A percentile compares a stretch with the other conserved stretches of the same genome.
These are phyloP conservation scores for Eupithecia inturbata DNA, from an alignment of 2,888 invertebrate genomes.

Conservation along the genomic window DNA sequence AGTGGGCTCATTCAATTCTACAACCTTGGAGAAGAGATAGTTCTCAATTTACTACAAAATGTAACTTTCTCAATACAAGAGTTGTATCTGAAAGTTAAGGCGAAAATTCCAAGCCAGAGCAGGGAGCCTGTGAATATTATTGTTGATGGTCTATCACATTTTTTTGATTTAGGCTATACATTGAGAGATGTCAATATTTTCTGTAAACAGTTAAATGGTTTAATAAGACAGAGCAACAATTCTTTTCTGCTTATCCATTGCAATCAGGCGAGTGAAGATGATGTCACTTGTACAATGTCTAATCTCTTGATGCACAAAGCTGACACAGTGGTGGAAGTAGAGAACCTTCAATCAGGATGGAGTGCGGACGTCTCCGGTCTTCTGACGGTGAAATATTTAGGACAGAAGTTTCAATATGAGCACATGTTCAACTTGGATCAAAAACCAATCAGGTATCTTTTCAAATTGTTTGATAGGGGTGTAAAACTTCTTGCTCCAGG, in stretches of 20 bases:
- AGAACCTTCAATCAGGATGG: conserved; percentile 88
- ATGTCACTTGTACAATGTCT: conserved; percentile 84
- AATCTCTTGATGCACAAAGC: conserved; percentile 86
- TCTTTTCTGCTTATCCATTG: conserved; percentile 82
- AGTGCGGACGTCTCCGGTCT: conserved; percentile 90
- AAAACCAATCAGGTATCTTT: conserved; percentile 80
- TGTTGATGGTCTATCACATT: conserved; percentile 89
- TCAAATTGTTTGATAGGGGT: conserved; percentile 89
- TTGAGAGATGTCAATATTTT: conserved; percentile 80
- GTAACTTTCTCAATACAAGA: conserved; percentile 65
- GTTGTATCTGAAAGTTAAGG: conserved; percentile 70
- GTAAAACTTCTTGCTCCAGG: conserved; percentile 90
- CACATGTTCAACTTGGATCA: conserved; percentile 59
- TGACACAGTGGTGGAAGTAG: conserved; percentile 85
- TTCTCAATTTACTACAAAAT: conserved; percentile 54
- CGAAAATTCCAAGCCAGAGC: conserved; percentile 66
- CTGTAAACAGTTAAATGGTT: conserved; percentile 73
- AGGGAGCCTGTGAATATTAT: conserved; percentile 82
- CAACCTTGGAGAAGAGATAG: conserved; percentile 63
- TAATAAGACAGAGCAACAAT: conserved; percentile 60
- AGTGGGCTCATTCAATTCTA: conserved; percentile 64
- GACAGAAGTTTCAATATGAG: conserved; percentile 65
- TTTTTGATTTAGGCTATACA: conserved; percentile 86
- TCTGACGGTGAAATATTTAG: conserved; percentile 81
- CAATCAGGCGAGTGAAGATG: conserved; percentile 83